Base-by-base conservation (phyloP, 2,113 vertebrate genomes). In the Microcebus lehilahytsara region DNA sequence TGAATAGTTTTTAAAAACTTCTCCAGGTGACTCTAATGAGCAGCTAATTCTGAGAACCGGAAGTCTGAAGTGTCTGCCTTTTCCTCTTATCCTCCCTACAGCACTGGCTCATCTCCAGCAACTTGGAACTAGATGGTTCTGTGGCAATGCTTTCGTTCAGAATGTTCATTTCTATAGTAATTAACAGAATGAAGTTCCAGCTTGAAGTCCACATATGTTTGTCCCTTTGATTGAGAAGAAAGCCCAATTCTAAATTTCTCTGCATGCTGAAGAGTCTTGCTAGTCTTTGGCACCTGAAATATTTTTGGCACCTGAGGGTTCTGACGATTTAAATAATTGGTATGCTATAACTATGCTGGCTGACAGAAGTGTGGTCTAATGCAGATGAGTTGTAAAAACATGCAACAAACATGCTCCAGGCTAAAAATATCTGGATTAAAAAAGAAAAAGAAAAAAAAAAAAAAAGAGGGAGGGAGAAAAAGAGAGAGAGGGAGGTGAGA, bases 331-430 rank as follows among this genome's bases (percentile, higher is more conserved):
- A 95, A 96, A 86, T 98, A 96, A 98, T 97, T 97, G 95, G 72
- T 74, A 89, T 95, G 96, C 71, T 96, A 34, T 97, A 97, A 96
- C 85, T 97, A 95, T 96, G 96, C 94, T 80, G 92, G 77, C 77
- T 98, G 98, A 97, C 98, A 98, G 98, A 98, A 98, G 98, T 97
- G 95, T 92, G 77, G 72, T 98, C 98, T 97, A 97, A 96, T 93
- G 69, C 74, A 0, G 0, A 84, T 83, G 89, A 91, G 94, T 91
- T 94, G 96, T 97, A 88, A 93, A 94, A 93, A 56, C 86, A 62
- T 69, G 62, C 74, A 92, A 95, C 62, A 80, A 75, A 79, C 51
- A 85, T 37, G 85, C 71, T 93, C 75, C 46, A 74, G 72, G 81
- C 71, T 87, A 86, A 94, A 84, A 64, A 72, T 75, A 78, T 34